Base-by-base conservation (phyloP, 2,888 invertebrate species). In the Papilio demoleus region DNA sequence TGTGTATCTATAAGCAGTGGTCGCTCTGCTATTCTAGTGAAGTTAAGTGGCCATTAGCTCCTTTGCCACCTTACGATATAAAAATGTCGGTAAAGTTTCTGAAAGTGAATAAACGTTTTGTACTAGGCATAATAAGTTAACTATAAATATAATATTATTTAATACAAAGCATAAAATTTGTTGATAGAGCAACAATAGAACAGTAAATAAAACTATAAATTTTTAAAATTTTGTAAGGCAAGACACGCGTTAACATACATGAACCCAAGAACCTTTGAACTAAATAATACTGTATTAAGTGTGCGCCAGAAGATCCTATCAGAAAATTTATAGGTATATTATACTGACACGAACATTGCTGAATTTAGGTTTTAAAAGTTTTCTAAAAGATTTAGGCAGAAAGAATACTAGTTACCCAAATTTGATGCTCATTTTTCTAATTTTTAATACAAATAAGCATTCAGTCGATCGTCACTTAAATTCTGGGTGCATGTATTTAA, bases 311-410 rank as follows among this genome's bases (percentile, higher is more conserved):
- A 56, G 65, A 58, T 65, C 42, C 38, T 65, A 56, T 65, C 42
- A 40, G 27, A 34, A 40, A 65, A 58, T 65, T 65, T 65, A 65
- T 58, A 65, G 56, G 65, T 6, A 58, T 65, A 58, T 65, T 65
- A 42, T 58, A 56, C 31, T 56, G 9, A 58, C 27, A 34, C 42
- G 42, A 65, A 58, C 40, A 38, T 31, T 42, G 22, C 50, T 65
- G 14, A 42, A 4, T 65, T 58, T 58, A 27, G 14, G 12, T 65
- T 42, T 27, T 22, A 24, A 61, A 42, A 27, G 9, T 11, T 12
- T 24, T 50, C n/a, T 5, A 50, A 27, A 50, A 50, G 24, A 24
- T n/a, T 27, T 27, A n/a, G 27, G 8, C 1, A 50, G 19, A 50
- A 50, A 50, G 5, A 5, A 27, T 50, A 27, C 14, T 14, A 50